phyloP scores from a whole-genome alignment of 2,113 vertebrate genomes.

The Cisticola juncidis region DNA sequence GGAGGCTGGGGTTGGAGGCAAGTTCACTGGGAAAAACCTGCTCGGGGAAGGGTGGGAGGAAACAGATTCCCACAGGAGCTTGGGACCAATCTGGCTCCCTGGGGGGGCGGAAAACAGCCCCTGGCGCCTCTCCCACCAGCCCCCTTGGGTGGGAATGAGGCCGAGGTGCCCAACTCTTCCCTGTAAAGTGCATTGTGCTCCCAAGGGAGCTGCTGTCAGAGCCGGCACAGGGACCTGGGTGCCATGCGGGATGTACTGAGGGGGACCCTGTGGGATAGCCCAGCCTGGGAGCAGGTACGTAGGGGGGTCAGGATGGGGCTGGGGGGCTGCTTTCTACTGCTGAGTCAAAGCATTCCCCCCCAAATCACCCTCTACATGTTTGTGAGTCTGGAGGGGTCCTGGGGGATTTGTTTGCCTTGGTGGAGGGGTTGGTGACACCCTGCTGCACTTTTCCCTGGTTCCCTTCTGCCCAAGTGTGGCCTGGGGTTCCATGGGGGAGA shows the following conservation, averaged over 20 bases:
- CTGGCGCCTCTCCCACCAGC: background rate
- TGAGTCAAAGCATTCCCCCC: background rate
- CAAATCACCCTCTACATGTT: too few species aligned
- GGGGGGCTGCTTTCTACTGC: background rate
- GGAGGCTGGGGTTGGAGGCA: background rate
- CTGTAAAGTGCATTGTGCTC: background rate
- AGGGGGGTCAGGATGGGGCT: background rate
- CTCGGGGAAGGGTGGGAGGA: background rate
- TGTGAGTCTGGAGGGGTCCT: background rate
- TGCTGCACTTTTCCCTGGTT: background rate
- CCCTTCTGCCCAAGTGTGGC: background rate
- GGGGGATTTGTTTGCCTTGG: background rate
- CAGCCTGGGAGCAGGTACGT: background rate
- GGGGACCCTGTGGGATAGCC: background rate
- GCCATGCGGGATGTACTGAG: background rate
- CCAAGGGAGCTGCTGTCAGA: accelerated
- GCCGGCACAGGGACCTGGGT: background rate
- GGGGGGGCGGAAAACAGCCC: conserved; percentile 19
- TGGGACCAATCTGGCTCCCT: background rate
- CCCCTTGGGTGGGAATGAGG: background rate
- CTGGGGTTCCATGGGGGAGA: accelerated
- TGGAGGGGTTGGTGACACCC: background rate
- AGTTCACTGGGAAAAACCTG: conserved; percentile 21
- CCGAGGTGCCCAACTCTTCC: background rate
- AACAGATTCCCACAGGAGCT: conserved; percentile 44